Base-by-base conservation (phyloP, 2,888 invertebrate genomes). In the Stenotaenia linearis region DNA sequence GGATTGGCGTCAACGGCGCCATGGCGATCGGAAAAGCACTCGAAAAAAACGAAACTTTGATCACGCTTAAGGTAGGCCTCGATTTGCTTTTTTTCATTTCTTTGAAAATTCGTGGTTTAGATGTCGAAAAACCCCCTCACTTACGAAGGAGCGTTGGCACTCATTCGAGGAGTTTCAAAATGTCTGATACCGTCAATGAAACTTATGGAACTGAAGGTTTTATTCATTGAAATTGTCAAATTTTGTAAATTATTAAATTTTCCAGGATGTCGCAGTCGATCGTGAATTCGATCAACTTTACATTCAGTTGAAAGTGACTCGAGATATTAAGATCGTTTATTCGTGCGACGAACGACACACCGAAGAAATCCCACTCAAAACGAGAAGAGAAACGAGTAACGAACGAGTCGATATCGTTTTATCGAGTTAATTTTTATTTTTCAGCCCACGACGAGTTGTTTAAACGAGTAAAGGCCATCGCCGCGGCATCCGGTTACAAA, bases 51-150 rank as follows among this genome's bases (percentile, higher is more conserved):
- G 84, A 83, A 35, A 85, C 85, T 1, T 83, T 90, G 15, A 82
- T 85, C 79, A 84, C 84, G 69, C 80, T 90, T 15, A 86, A 87
- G 82, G 83, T 77, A 40, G 6, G 6, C 18, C 4, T 28, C 6
- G 18, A 45, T 21, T 21, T n/a, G 9, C n/a, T 61, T 61, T 5
- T 61, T 61, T 61, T 61, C 18, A 9, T 61, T 61, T 15, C n/a
- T n/a, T 61, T 61, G n/a, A n/a, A n/a, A n/a, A n/a, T n/a, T n/a
- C n/a, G n/a, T n/a, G n/a, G n/a, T 74, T 3, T 9, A 74, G 74
- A 3, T 90, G 3, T 88, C 88, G 30, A 86, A 87, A 81, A 90
- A 90, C 84, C 87, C 88, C 10, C 85, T 89, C 32, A 85, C 85
- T 25, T 84, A 88, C 0, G 86, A 85, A 1, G 89, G 89, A 75